These are phyloP conservation scores for Saguinus midas DNA, from an alignment of 2,113 vertebrate species.

Conservation along the genomic window DNA sequence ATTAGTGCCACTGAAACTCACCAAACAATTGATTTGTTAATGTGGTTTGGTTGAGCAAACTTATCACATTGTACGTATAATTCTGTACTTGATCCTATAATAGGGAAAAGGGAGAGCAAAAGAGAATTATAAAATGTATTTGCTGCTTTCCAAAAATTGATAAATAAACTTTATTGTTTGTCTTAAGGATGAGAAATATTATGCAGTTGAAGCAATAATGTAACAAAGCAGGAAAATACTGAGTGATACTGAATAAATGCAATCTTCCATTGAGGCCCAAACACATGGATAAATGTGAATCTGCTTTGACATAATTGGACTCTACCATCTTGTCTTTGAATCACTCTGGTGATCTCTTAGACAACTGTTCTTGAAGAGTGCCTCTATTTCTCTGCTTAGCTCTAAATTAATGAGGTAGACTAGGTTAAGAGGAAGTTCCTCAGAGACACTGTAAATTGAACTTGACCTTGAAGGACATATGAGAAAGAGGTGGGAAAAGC, in stretches of 20 bases:
- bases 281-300: neutral
- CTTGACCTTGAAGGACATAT: neutral
- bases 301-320: neutral
- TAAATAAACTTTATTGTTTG: neutral
- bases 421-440: neutral
- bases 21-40: neutral
- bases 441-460: neutral
- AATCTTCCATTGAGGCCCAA: neutral
- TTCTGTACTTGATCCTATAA: neutral
- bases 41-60: neutral
- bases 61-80: neutral
- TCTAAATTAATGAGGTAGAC: neutral
- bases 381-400: neutral
- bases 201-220: neutral
- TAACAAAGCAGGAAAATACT: neutral
- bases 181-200: conserved; percentile 7
- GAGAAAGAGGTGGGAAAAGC: neutral
- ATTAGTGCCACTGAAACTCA: neutral
- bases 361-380: neutral
- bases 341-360: neutral
- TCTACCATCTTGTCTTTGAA: neutral
- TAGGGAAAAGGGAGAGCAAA: neutral
- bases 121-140: neutral
- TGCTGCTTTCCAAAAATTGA: neutral
- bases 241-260: neutral